Evolutionary conservation across 2,797 vertebrate species (phyloP), one percentile per base, ranked within the genome.

Genomic region (Telmatherina bonti): DNA sequence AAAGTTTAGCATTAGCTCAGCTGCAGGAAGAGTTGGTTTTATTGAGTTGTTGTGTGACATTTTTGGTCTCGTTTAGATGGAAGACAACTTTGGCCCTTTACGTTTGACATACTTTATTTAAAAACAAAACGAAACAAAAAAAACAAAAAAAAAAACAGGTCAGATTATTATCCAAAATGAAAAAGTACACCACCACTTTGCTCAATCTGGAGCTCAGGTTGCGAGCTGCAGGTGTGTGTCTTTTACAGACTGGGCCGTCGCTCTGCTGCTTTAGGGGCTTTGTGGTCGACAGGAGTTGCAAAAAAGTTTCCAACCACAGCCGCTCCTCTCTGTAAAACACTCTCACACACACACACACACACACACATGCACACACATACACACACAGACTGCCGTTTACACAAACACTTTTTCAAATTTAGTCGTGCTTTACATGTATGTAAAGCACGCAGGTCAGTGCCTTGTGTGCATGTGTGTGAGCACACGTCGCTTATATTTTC

Each of bases 271-370:
- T 74, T 31, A 13, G 0, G 36, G 13, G 20, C 71, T 55, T 15
- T 88, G 89, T 75, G 90, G 89, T 91, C 18, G 56, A 29, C 26
- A 1, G 16, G 8, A 68, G 43, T 10, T 20, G 4, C 72, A 70
- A 67, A 62, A 56, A 85, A 87, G 18, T 88, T 92, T 92, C 91
- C 91, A 16, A 91, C 89, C 88, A 79, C 87, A 79, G 35, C 36
- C 22, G 36, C 65, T 7, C 55, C 20, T 16, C 53, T 29, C n/a
- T 15, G 13, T 30, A 59, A 41, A 47, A n/a, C n/a, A n/a, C n/a
- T n/a, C n/a, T n/a, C 64, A 3, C 67, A 52, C 57, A 49, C 75
- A 33, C 31, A 36, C 64, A 55, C 6, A 12, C 54, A 52, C 12
- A 52, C 12, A 24, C 26, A 27, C 47, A 13, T n/a, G n/a, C n/a